Evolutionary conservation across 2,888 invertebrate genomes (phyloP), one percentile per base, ranked within the genome.

Genomic region (Agrotis clavis): DNA sequence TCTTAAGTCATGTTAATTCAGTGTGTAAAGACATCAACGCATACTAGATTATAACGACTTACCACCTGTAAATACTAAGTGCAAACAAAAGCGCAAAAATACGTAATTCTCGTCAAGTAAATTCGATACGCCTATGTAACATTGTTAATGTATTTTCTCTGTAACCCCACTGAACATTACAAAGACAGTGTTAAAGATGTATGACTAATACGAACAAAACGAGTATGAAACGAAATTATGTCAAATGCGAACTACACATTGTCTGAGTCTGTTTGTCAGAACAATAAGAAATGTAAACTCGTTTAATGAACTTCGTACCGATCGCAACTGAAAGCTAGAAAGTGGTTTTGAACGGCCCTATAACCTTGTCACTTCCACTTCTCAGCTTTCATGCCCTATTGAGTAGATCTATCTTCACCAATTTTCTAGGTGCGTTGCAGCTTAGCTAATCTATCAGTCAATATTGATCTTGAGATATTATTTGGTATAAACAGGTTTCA

Each of bases 91-190:
- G 63, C 74, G 69, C 47, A 56, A 77, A 67, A 59, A 67, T 71
- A 73, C 74, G 75, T 64, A 78, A 84, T 66, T 21, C 65, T 74
- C 71, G 73, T 76, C 74, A 71, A 74, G 70, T 57, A 19, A 76
- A 90, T 91, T 90, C 81, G 87, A 71, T 83, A 89, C 83, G 85
- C 82, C 83, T 84, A 86, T 86, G 90, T 88, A 90, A 91, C 88
- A 76, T 79, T 77, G 85, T 82, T 84, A 82, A 87, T 86, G 85
- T 77, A 86, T 88, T 85, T 86, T 88, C 89, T 88, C 88, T 87
- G 87, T 86, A 84, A 86, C 81, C 74, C 77, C 63, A 69, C 77
- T 76, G 71, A 78, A 68, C 67, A 78, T 72, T 74, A 80, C 77
- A 84, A 85, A 73, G 72, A 68, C 80, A 74, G 74, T 77, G 79